Percentiles rank a stretch among this genome's conserved stretches.
These are phyloP conservation scores for Podotricha telesiphe DNA, from an alignment of 2,888 invertebrate species.

Conservation along the genomic window DNA sequence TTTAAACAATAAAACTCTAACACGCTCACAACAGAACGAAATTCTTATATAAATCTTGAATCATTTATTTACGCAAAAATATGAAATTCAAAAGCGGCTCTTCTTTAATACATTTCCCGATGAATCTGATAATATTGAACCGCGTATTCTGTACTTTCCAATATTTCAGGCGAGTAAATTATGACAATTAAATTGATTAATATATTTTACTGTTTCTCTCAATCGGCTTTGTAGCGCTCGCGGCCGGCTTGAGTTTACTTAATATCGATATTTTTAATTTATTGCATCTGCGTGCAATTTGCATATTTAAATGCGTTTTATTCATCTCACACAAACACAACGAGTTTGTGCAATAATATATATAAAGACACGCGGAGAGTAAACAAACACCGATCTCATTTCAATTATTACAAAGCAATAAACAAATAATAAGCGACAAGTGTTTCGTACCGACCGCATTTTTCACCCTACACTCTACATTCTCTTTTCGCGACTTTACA, in stretches of 20 bases:
- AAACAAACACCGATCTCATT: constrained; percentile 16
- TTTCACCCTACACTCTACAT: too few species aligned
- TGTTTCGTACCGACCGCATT: background rate
- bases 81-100: background rate
- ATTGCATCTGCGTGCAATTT: background rate
- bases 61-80: constrained; percentile 2
- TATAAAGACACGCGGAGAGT: background rate
- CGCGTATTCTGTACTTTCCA: background rate
- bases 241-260: background rate
- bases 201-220: constrained; percentile 9
- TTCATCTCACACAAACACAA: background rate
- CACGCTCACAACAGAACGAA: background rate
- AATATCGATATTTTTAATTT: constrained; percentile 13
- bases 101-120: background rate
- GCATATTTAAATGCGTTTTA: constrained; percentile 1
- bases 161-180: constrained; percentile 8
- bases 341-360: constrained; percentile 6
- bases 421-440: constrained; percentile 24
- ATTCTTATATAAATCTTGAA: background rate
- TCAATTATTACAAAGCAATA: constrained; percentile 29
- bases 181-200: constrained; percentile 14
- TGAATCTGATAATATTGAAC: constrained; percentile 3
- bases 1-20: constrained; percentile 1
- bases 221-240: background rate
- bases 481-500: background rate